These are phyloP conservation scores for Elephas maximus DNA, from an alignment of 2,113 vertebrate genomes.

Conservation along the genomic window DNA sequence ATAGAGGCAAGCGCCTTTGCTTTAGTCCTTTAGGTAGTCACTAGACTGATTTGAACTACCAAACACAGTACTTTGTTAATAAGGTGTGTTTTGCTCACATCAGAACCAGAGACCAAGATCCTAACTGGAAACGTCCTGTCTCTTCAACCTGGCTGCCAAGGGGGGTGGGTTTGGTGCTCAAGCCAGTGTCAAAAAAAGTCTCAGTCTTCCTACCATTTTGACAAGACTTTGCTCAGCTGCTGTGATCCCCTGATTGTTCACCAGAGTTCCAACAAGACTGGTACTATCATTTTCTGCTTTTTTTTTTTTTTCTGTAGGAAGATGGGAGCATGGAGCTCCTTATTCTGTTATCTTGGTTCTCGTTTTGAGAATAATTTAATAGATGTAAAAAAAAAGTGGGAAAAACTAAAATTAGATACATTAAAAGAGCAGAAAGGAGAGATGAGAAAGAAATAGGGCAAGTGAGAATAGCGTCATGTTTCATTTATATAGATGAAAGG, in stretches of 20 bases:
- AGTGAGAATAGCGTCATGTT: neutral
- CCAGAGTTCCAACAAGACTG: neutral
- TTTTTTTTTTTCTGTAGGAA: neutral
- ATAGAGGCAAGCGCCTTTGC: neutral
- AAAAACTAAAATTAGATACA: constrained; percentile 23
- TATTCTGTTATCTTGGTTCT: neutral
- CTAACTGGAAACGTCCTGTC: neutral
- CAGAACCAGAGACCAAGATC: neutral
- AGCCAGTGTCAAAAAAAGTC: neutral
- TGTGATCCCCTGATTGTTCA: neutral
- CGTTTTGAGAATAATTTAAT: neutral
- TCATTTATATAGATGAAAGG: constrained; percentile 11
- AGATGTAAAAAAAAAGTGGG: neutral
- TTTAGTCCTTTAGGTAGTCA: neutral
- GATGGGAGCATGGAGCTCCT: neutral
- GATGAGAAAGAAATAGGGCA: constrained; percentile 20
- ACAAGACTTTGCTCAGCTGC: neutral
- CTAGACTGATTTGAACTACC: neutral
- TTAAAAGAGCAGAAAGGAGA: neutral
- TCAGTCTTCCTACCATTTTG: neutral
- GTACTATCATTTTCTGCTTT: neutral
- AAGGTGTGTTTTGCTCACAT: neutral
- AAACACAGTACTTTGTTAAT: neutral
- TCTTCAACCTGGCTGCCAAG: neutral
- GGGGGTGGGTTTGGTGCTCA: neutral